Base-by-base conservation (phyloP, 2,888 invertebrate species). In the Punctoribates punctum region DNA sequence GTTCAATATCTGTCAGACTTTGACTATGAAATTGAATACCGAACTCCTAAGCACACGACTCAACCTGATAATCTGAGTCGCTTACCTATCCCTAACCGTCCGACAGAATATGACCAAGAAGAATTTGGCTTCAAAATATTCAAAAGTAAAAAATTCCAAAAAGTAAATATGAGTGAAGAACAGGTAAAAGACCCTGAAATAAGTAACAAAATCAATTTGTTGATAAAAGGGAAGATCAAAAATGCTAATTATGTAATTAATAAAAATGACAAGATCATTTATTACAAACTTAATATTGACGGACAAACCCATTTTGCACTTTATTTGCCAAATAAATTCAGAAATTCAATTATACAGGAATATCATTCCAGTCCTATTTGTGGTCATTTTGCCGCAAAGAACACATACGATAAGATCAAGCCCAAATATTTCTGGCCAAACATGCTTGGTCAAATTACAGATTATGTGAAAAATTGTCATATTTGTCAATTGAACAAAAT, bases 401-500 rank as follows among this genome's bases (percentile, higher is more conserved):
- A 2, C 3, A 70, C 70, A 8, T 38, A 8, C 20, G 23, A 38
- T 5, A 38, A 23, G 17, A 23, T 70, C 27, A 5, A 25, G 13
- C 13, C 34, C 5, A 38, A 46, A 2, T 70, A 70, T 70, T 70
- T 38, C 23, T 70, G 38, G 38, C 9, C 9, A 8, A 23, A 70
- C 1, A 29, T 70, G 34, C 38, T 3, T 3, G 6, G 4, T 15
- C 1, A 70, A 3, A n/a, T 34, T 6, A 17, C 34, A 70, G 46
- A 46, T 5, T 70, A n/a, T 34, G 70, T 70, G 4, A 70, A 70
- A 70, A 20, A 13, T n/a, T 70, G 70, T 38, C 3, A 38, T 29
- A 27, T 9, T 15, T 70, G 70, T 23, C 70, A 70, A 29, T 9
- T 60, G 11, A 60, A 60, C 27, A 60, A 60, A 60, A 11, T 60